These are phyloP conservation scores for Erinaceus europaeus DNA, from an alignment of 2,113 vertebrate species.

Conservation along the genomic window DNA sequence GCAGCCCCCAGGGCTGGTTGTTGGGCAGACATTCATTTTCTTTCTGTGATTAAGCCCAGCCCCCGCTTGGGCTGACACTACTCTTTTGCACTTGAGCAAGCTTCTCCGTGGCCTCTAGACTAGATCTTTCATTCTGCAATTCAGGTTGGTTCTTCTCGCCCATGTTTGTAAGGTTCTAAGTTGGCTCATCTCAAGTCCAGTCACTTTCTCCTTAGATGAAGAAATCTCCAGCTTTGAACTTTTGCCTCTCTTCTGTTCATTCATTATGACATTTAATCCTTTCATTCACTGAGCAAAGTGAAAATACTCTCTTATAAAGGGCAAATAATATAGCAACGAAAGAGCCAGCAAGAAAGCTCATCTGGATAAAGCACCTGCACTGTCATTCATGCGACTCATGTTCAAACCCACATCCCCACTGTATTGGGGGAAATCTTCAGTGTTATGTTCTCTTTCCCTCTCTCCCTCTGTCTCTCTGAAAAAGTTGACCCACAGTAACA, in stretches of 20 bases:
- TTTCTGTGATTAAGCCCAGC: not conserved
- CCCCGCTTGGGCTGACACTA: not conserved
- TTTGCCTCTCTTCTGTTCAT: not conserved
- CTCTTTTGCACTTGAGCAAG: not conserved
- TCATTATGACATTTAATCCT: not conserved
- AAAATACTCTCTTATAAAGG: not conserved
- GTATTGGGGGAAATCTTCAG: not conserved
- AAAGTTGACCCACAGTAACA: too few relatives aligned
- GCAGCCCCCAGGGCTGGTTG: not conserved
- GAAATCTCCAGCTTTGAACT: not conserved
- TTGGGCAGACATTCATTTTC: not conserved
- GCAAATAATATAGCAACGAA: not conserved
- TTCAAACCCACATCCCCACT: too few relatives aligned
- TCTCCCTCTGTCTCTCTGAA: too few relatives aligned
- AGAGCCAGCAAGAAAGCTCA: too few relatives aligned
- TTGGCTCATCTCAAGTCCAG: not conserved
- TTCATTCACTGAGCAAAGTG: not conserved
- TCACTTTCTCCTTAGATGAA: not conserved
- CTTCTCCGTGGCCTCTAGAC: not conserved
- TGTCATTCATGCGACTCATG: too few relatives aligned
- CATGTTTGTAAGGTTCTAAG: not conserved
- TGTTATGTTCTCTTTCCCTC: not conserved
- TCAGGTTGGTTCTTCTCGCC: not conserved
- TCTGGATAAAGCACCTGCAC: too few relatives aligned
- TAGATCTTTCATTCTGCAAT: not conserved